Base-by-base conservation (phyloP, 2,797 vertebrate genomes). In the Pelobates cultripes region DNA sequence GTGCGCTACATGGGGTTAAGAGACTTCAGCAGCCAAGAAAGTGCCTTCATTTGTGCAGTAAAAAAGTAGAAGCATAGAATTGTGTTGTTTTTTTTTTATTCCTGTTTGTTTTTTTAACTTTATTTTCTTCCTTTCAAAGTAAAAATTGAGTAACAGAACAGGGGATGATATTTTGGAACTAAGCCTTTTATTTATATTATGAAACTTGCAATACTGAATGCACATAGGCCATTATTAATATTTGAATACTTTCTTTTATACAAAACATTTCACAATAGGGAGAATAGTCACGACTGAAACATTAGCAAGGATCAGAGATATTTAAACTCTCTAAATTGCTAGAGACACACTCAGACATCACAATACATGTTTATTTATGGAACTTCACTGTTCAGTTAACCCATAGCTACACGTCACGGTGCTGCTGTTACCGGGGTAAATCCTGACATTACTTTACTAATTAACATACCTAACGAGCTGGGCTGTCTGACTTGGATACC, bases 221-320 rank as follows among this genome's bases (percentile, higher is more conserved):
- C 57, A 81, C 10, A 71, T 69, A 76, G 61, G 60, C 68, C 43
- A 57, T 81, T 81, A 70, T 81, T 74, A 80, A 40, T 70, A n/a
- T 14, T 72, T 81, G 60, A 81, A 76, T 81, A 70, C 68, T 66
- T 73, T 63, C 80, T 73, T 68, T 76, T 73, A 43, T 81, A 53
- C 57, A 75, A 43, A 81, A 75, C 7, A 42, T 44, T 43, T 51
- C n/a, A 81, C 74, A 77, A 77, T 70, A 17, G 73, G 44, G 55
- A 76, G 8, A 75, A 76, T 72, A 64, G 55, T 63, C 67, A 76
- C 79, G 40, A 76, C 45, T 14, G 68, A 66, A 71, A 44, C 45
- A 76, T 81, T 71, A 81, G 44, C 73, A 64, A 74, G 79, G 44
- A 76, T 76, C 72, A 53, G 73, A 75, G 79, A 66, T 70, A 75